Percentiles rank a stretch among this genome's conserved stretches.
phyloP scores from a whole-genome alignment of 2,888 invertebrate genomes.

The Agonopterix heracliana region DNA sequence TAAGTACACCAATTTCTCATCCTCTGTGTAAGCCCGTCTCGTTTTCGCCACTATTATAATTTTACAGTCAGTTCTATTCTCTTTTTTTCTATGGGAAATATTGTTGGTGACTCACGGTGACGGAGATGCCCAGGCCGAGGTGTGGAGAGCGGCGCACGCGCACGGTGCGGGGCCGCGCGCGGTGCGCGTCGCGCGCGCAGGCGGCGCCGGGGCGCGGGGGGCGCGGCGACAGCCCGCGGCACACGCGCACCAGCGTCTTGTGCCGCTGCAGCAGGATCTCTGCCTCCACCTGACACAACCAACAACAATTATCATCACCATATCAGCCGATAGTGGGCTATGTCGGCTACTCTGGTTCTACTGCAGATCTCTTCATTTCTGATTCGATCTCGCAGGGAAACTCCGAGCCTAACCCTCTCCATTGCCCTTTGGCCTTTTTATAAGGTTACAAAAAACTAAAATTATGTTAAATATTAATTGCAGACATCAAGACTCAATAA shows the following conservation, averaged over 20 bases:
- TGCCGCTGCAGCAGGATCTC: slow-evolving; percentile 91
- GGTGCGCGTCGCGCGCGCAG: slow-evolving; percentile 19
- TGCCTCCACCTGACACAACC: slow-evolving; percentile 81
- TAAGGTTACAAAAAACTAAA: not conserved
- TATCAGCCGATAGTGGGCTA: too few species aligned
- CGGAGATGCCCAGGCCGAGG: slow-evolving; percentile 89
- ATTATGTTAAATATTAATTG: too few species aligned
- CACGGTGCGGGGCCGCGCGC: slow-evolving; percentile 78
- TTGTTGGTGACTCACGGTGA: slow-evolving; percentile 75
- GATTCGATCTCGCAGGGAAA: too few species aligned
- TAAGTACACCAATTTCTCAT: too few species aligned
- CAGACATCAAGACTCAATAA: too few species aligned
- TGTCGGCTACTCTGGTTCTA: too few species aligned
- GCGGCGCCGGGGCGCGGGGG: slow-evolving; percentile 37
- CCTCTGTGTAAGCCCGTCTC: too few species aligned
- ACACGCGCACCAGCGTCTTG: slow-evolving; percentile 85
- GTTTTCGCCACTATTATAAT: too few species aligned
- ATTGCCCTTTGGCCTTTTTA: not conserved
- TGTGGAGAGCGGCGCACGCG: slow-evolving; percentile 82
- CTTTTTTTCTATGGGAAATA: too few species aligned
- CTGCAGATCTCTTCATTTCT: too few species aligned
- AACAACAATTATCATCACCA: not conserved
- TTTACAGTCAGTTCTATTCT: too few species aligned
- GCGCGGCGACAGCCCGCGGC: slow-evolving; percentile 69
- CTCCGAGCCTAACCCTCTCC: too few species aligned